phyloP scores from a whole-genome alignment of 2,797 vertebrate genomes.

The Xenops minutus region DNA sequence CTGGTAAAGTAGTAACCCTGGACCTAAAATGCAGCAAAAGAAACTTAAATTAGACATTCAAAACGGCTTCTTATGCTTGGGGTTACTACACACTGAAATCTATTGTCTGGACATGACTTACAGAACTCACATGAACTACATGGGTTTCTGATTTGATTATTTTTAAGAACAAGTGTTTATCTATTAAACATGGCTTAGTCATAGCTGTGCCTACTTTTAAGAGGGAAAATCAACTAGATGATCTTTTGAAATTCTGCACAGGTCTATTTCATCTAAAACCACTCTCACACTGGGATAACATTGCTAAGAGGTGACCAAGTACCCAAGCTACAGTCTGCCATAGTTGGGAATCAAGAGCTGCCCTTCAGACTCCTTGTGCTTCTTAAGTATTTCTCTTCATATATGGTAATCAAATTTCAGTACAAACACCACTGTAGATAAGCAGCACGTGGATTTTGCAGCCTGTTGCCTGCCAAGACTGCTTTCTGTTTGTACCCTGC shows the following conservation, averaged over 20 bases:
- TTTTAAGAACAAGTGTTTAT: neutral
- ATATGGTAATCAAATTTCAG: slow-evolving; percentile 15
- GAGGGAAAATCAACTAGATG: neutral
- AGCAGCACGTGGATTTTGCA: slow-evolving; percentile 34
- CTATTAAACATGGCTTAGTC: neutral
- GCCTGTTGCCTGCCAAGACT: slow-evolving; percentile 49
- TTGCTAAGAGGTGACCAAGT: neutral
- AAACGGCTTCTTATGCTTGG: neutral
- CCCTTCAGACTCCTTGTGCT: neutral
- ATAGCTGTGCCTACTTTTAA: neutral
- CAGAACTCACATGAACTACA: neutral
- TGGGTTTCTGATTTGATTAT: neutral
- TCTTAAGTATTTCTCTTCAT: slow-evolving; percentile 5
- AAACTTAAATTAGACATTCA: neutral
- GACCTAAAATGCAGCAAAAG: neutral
- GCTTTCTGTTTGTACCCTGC: slow-evolving; percentile 55
- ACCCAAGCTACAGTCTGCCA: neutral
- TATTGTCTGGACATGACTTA: neutral
- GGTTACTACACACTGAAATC: neutral
- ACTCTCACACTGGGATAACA: neutral
- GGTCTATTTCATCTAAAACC: neutral
- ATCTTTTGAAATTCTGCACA: neutral
- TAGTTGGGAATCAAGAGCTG: neutral
- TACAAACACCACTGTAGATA: slow-evolving; percentile 32
- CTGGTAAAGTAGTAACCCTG: neutral